Percentiles rank a stretch among this genome's conserved stretches.
Conservation (phyloP, 2,113 vertebrate species). For the Murina feae region DNA sequence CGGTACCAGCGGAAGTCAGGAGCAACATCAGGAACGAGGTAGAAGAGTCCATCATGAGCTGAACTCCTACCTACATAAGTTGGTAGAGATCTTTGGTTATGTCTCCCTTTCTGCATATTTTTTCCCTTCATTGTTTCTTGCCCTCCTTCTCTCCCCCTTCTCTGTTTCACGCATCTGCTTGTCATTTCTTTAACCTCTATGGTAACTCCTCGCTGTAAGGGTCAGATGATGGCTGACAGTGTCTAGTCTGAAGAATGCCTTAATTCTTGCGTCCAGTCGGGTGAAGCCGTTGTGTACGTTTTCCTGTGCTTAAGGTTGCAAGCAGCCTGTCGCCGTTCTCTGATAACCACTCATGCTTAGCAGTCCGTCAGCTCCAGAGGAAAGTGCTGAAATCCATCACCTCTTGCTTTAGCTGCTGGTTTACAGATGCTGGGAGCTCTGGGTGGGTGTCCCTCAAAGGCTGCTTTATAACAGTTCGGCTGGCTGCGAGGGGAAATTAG, state of each 20-base stretch:
- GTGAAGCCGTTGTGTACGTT: not conserved
- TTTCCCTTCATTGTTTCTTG: not conserved
- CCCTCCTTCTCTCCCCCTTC: not conserved
- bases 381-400: not conserved
- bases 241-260: not conserved
- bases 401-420: constrained; percentile 7
- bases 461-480: constrained; percentile 72
- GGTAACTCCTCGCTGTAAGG: not conserved
- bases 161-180: not conserved
- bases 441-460: constrained; percentile 30
- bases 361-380: not conserved
- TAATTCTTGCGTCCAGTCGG: not conserved
- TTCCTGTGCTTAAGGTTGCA: not conserved
- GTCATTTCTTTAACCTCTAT: not conserved
- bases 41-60: not conserved
- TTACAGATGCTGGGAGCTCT: constrained; percentile 60
- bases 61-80: not conserved
- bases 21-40: not conserved
- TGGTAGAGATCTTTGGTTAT: not conserved
- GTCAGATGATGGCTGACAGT: not conserved
- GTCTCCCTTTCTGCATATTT: not conserved
- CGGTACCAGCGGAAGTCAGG: not conserved
- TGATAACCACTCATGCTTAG: not conserved
- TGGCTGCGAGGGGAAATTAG: constrained; percentile 67
- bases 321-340: not conserved